A percentile compares a stretch with the other conserved stretches of the same genome.
Evolutionary conservation across 1,140 invertebrate genomes (phyloP).

Genomic region (Aphelenchoides besseyi): DNA sequence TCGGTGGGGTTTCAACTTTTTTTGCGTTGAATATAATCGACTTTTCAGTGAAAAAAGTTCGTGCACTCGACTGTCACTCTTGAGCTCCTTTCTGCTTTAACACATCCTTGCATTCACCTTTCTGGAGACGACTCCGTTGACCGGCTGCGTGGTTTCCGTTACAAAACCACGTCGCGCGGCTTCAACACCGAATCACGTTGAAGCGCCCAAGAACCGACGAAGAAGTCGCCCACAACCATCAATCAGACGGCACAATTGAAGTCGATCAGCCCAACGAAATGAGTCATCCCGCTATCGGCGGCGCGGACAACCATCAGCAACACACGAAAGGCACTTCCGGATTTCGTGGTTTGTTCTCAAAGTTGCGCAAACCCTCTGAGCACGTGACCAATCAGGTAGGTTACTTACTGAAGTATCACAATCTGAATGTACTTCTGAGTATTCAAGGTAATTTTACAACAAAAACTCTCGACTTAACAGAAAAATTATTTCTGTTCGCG

Average conservation of each 20-base stretch:
- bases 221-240: not conserved
- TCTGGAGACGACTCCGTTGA: no score
- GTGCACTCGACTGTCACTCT: no score
- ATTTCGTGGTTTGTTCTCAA: constrained; percentile 47
- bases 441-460: no score
- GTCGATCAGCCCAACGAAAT: not conserved
- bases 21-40: no score
- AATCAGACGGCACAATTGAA: constrained; percentile 19
- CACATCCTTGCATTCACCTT: no score
- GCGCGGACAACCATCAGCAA: not conserved
- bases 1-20: no score
- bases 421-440: no score
- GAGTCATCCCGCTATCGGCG: constrained; percentile 13
- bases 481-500: no score
- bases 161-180: not conserved
- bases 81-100: no score
- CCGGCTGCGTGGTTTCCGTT: not conserved
- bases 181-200: not conserved
- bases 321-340: not conserved
- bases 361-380: constrained; percentile 50
- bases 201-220: not conserved
- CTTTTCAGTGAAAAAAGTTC: no score
- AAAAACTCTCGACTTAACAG: no score
- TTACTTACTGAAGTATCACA: not conserved
- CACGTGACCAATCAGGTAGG: constrained; percentile 30